Evolutionary conservation across 2,888 invertebrate species (phyloP), one percentile per base, ranked within the genome.

Genomic region (Fabriciana adippe): DNA sequence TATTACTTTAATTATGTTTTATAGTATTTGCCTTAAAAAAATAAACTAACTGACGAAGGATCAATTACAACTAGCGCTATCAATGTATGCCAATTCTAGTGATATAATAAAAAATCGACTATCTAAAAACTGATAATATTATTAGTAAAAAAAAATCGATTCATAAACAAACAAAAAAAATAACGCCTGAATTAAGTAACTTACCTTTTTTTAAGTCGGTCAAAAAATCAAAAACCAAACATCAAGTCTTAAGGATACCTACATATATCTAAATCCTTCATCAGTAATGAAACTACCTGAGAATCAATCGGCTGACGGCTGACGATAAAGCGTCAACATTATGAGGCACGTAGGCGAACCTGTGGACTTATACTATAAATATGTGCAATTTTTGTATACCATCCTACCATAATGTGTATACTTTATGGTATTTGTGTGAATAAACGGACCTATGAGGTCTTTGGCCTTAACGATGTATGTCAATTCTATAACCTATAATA

Each of bases 281-380:
- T 53, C 63, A 47, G n/a, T 13, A 51, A 64, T 26, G 54, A 51
- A 45, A 55, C 64, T 61, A 64, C 64, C 64, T 55, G 55, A 61
- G 26, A 60, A 50, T 61, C 61, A 54, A 67, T 64, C 67, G 45
- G 63, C 14, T n/a, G 73, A 70, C 73, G 65, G 69, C 41, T 71
- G 66, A 70, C 70, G 67, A 73, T 75, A 73, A 75, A 74, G 59
- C 66, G 75, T 67, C 69, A 60, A 63, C 62, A 68, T 75, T 75
- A 75, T 66, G 61, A 60, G 26, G 57, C 31, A 47, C 61, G 64
- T 69, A 66, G 68, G 57, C 55, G 66, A 56, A 35, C 54, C 71
- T 67, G 65, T 51, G 66, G 55, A 64, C 60, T 64, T 67, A 54
- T 62, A 15, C 60, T 62, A 67, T 70, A 65, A 69, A 72, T 69